Base-by-base conservation (phyloP, 2,797 vertebrate genomes). In the Luscinia luscinia region DNA sequence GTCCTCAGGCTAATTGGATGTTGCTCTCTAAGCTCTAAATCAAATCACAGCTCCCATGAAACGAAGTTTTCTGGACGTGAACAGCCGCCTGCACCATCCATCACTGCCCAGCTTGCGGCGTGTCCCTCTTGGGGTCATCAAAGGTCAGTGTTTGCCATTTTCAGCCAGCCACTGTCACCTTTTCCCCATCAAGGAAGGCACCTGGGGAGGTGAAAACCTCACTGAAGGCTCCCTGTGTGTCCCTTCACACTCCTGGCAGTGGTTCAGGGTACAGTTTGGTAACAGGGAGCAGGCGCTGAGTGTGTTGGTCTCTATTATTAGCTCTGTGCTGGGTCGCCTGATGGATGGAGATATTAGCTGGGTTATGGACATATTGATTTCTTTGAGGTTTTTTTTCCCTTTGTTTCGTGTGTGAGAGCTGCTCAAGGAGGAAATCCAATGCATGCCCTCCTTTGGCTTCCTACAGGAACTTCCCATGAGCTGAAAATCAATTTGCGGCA, bases 31-130 rank as follows among this genome's bases (percentile, higher is more conserved):
- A 95, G 96, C 91, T 95, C 90, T 96, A 97, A 98, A 98, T 98
- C 97, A 97, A 96, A 98, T 98, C 96, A 97, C 83, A 79, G 93
- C 93, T 96, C 89, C 96, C 94, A 87, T 48, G 81, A 98, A 97
- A 98, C 93, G 97, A 96, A 96, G 96, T 97, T 98, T 94, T 95
- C 96, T 97, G 93, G 94, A 93, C 57, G 67, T 21, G 21, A 87
- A 70, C 5, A 9, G 83, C 93, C 2, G 57, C 90, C 75, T 93
- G 92, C 84, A 49, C 70, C 91, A 94, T 97, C 96, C 91, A 82
- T 96, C 96, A 96, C 58, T 0, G 3, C 64, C 72, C 16, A 1
- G 66, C 86, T 86, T 15, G 1, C 1, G 0, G 54, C 1, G 0
- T 5, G 8, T 84, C 89, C 34, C 24, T 83, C 52, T 23, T 1